A percentile compares a stretch with the other conserved stretches of the same genome.
Conservation (phyloP, 2,113 vertebrate genomes). For the Pteronura brasiliensis region DNA sequence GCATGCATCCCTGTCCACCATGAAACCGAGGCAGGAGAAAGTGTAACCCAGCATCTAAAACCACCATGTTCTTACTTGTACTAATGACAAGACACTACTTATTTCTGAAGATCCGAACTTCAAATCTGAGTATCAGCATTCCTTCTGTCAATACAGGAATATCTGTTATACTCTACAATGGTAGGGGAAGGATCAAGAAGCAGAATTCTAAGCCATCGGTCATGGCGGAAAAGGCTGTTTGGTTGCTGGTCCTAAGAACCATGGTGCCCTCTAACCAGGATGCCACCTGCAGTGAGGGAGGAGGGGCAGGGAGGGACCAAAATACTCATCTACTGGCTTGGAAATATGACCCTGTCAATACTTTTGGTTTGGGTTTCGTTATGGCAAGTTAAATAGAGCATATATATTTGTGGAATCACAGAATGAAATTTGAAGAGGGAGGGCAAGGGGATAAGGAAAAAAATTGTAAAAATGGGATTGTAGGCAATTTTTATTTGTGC, state of each 20-base stretch:
- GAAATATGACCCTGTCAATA: neutral
- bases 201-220: neutral
- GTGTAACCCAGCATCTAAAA: neutral
- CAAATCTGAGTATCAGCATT: neutral
- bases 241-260: neutral
- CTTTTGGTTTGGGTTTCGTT: neutral
- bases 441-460: neutral
- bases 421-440: neutral
- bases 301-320: neutral
- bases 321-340: neutral
- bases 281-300: accelerated
- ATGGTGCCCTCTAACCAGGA: neutral
- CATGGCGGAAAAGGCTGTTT: neutral
- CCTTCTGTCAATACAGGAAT: neutral
- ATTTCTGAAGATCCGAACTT: neutral
- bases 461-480: neutral
- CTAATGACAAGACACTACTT: neutral
- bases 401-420: neutral
- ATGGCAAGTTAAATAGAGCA: neutral
- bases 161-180: neutral
- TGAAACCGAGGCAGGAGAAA: neutral
- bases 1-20: accelerated
- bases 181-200: neutral
- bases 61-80: neutral
- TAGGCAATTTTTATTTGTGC: neutral